A percentile compares a stretch with the other conserved stretches of the same genome.
Evolutionary conservation across 2,797 vertebrate genomes (phyloP).

Genomic region (Megalops cyprinoides): DNA sequence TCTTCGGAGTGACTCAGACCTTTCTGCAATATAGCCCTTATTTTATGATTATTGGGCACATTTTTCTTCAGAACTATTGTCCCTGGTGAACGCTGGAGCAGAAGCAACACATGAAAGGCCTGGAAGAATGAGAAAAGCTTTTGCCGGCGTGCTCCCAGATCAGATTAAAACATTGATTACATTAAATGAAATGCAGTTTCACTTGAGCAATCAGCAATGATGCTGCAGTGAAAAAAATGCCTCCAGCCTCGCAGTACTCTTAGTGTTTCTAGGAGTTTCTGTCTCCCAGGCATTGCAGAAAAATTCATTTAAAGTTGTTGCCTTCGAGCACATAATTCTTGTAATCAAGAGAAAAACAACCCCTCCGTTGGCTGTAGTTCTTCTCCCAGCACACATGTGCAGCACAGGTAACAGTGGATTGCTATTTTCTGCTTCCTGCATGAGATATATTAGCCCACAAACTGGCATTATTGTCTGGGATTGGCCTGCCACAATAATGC

Average conservation of each 20-base stretch:
- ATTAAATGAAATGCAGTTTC: constrained; percentile 7
- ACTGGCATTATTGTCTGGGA: background rate
- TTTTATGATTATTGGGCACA: background rate
- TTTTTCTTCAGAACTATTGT: background rate
- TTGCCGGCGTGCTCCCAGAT: background rate
- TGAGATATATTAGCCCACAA: background rate
- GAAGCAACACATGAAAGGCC: background rate
- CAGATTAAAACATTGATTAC: constrained; percentile 10
- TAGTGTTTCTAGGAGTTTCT: background rate
- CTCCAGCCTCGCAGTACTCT: background rate
- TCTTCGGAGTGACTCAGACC: background rate
- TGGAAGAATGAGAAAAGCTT: background rate
- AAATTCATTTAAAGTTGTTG: background rate
- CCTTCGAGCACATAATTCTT: background rate
- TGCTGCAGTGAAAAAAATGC: background rate
- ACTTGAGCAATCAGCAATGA: background rate
- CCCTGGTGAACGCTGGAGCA: background rate
- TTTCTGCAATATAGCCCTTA: background rate
- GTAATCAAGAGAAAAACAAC: background rate
- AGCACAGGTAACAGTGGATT: background rate
- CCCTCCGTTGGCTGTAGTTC: background rate
- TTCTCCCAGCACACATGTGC: background rate
- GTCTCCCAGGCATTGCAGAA: background rate
- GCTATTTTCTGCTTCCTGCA: background rate
- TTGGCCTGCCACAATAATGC: too few relatives aligned